These are phyloP conservation scores for Petrocephalus schoutedeni DNA, from an alignment of 2,797 vertebrate genomes.

Conservation along the genomic window DNA sequence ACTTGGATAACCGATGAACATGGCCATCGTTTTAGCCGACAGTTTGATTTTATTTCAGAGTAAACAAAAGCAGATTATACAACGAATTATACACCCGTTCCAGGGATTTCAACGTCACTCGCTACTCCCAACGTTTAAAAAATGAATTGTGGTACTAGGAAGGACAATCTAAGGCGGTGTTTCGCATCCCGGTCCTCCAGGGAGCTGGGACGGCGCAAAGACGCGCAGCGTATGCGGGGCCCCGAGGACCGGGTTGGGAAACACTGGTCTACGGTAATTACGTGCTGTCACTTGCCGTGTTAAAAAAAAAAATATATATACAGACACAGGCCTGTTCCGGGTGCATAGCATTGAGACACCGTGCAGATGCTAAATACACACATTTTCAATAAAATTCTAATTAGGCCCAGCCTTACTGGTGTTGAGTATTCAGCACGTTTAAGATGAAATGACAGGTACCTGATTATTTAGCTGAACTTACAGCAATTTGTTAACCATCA, in stretches of 20 bases:
- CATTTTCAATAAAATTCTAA: neutral
- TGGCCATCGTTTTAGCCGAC: neutral
- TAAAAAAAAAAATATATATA: neutral
- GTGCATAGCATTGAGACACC: neutral
- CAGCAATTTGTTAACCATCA: neutral
- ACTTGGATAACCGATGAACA: slow-evolving; percentile 46
- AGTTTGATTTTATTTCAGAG: neutral
- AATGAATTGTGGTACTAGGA: neutral
- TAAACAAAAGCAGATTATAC: slow-evolving; percentile 13
- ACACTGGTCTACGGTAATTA: neutral
- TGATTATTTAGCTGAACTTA: neutral
- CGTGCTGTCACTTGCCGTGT: neutral
- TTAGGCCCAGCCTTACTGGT: slow-evolving; percentile 4
- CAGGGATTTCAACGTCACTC: neutral
- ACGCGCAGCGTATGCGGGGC: neutral
- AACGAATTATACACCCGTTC: slow-evolving; percentile 5
- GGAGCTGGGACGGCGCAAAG: neutral
- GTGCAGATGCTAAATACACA: neutral
- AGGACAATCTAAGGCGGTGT: neutral
- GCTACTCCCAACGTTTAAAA: neutral
- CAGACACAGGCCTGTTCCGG: neutral
- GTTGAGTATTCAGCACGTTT: neutral
- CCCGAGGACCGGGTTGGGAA: neutral
- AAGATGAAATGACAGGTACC: neutral
- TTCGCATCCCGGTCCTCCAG: neutral